Evolutionary conservation across 2,888 invertebrate species (phyloP), one percentile per base, ranked within the genome.

Genomic region (Pristionchus entomophagus): DNA sequence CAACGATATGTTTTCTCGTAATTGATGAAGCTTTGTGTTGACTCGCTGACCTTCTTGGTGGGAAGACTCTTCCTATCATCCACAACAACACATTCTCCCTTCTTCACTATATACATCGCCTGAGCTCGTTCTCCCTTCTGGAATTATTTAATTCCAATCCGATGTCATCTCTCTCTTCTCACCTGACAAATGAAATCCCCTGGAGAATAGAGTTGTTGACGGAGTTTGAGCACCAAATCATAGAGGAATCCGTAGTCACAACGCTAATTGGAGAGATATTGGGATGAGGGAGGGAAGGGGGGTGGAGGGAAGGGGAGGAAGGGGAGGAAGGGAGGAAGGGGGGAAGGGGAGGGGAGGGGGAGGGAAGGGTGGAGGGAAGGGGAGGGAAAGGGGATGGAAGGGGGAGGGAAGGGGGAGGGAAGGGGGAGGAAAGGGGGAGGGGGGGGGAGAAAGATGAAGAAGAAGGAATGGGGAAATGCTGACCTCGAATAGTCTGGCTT

Each of bases 91-190:
- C 82, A 84, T n/a, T 38, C 35, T 56, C 91, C 92, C 38, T 87
- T 86, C 86, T 91, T 92, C 35, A 91, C 89, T 51, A 91, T 91
- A 73, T 89, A 92, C 92, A 92, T 92, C 69, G 91, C 92, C 89
- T 91, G 62, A 19, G 83, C 59, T 51, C 83, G 35, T 26, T 83
- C 83, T 83, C 83, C 83, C 29, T 19, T 35, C 83, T 83, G 41
- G 22, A 81, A 10, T 14, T 22, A 19, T 83, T 12, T 26, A 45
- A 45, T 45, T 6, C 45, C 6, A 10, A 6, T 45, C 6, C 45
- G 6, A 6, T 45, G 6, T 14, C 45, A 45, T 45, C 14, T 45
- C 45, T 45, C 45, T n/a, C n/a, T n/a, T n/a, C n/a, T 35, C 45
- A 83, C 83, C 32, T 89, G 82, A 45, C 91, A 92, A 12, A 92